Conservation (phyloP, 2,888 invertebrate genomes). For the Volucella inanis region DNA sequence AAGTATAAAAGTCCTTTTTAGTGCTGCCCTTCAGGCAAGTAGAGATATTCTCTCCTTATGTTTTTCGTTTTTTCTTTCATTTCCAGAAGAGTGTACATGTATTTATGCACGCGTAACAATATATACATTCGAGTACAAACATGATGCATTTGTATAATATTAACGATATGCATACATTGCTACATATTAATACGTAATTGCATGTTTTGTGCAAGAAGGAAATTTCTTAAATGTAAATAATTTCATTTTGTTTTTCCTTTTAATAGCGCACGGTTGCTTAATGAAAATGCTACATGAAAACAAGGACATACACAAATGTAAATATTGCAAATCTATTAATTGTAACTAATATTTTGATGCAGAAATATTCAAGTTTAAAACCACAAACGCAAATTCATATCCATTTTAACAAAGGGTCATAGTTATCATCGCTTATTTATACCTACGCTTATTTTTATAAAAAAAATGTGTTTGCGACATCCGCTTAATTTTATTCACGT, state of each 20-base stretch:
- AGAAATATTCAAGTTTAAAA: not conserved
- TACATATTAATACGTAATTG: constrained; percentile 18
- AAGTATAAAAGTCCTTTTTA: constrained; percentile 65
- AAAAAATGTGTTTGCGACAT: constrained; percentile 32
- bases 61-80: constrained; percentile 40
- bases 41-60: constrained; percentile 18
- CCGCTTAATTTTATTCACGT: constrained; percentile 56
- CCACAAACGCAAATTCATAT: too few species aligned
- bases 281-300: not conserved
- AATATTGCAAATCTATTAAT: too few species aligned
- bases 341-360: too few species aligned
- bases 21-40: constrained; percentile 55
- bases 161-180: not conserved
- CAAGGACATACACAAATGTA: too few species aligned
- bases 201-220: constrained; percentile 26
- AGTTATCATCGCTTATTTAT: not conserved
- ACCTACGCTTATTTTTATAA: constrained; percentile 8
- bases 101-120: not conserved
- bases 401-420: not conserved
- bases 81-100: not conserved
- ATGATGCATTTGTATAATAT: constrained; percentile 1
- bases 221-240: constrained; percentile 27
- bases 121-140: too few species aligned
- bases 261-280: not conserved
- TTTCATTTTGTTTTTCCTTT: not conserved